Percentiles rank a stretch among this genome's conserved stretches.
These are phyloP conservation scores for Cladopsammia gracilis DNA, from an alignment of 64 coral and sea anemone genomes.

Conservation along the genomic window DNA sequence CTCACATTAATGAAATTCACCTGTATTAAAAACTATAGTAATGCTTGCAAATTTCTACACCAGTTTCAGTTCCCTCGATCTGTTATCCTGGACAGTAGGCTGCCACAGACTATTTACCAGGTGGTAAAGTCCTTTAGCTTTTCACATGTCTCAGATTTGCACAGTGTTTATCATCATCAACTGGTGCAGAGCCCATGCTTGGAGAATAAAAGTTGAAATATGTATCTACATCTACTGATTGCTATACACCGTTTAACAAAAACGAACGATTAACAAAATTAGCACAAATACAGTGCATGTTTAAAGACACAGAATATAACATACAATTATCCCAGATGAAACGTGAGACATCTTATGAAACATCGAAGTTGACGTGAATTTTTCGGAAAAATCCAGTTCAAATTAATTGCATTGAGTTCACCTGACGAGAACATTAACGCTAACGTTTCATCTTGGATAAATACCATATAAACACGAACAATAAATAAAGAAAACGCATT, in stretches of 20 bases:
- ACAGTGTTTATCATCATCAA: conserved; percentile 89
- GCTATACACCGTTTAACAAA: no score
- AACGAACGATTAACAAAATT: background rate
- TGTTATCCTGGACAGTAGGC: conserved; percentile 17
- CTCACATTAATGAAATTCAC: no score
- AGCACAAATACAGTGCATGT: background rate
- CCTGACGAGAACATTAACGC: background rate
- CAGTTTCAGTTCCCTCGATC: conserved; percentile 61
- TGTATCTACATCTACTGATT: background rate
- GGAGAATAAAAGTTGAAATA: background rate
- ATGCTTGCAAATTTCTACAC: background rate
- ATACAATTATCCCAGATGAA: background rate
- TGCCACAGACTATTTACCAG: background rate
- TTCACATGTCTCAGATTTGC: conserved; percentile 66
- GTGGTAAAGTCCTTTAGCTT: background rate
- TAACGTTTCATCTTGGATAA: background rate
- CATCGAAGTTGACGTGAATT: background rate
- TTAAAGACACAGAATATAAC: background rate
- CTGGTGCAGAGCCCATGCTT: conserved; percentile 16
- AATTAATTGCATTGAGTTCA: background rate
- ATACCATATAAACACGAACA: background rate
- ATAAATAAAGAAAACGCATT: background rate
- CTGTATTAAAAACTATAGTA: no score
- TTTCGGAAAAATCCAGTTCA: background rate
- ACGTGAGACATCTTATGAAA: background rate